A percentile compares a stretch with the other conserved stretches of the same genome.
Evolutionary conservation across 2,797 vertebrate species (phyloP).

Genomic region (Rhinogobio ventralis): DNA sequence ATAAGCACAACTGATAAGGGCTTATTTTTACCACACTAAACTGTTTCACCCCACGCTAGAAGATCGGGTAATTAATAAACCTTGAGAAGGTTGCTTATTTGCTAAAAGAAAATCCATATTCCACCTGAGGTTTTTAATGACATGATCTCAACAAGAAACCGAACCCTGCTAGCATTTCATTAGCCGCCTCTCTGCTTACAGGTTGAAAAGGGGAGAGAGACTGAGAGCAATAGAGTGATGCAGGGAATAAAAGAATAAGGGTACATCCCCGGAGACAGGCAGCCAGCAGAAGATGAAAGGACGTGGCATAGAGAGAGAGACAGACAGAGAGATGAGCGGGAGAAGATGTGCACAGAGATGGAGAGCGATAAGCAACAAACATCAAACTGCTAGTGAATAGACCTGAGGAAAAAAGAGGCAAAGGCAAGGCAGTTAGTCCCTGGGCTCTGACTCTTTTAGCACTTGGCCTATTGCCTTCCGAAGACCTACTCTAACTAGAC

Average conservation of each 20-base stretch:
- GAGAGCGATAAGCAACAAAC: constrained; percentile 43
- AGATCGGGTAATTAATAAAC: constrained; percentile 57
- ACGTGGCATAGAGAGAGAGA: constrained; percentile 15
- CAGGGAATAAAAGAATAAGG: constrained; percentile 48
- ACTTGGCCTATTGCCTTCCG: constrained; percentile 41
- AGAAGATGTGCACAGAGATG: constrained; percentile 32
- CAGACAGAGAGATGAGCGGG: background rate
- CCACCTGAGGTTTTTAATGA: constrained; percentile 70
- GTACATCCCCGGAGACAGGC: constrained; percentile 48
- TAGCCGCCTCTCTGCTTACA: constrained; percentile 56
- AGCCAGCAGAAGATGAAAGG: constrained; percentile 55
- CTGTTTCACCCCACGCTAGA: constrained; percentile 42
- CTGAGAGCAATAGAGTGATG: constrained; percentile 47
- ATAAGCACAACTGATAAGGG: constrained; percentile 34
- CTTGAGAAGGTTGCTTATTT: constrained; percentile 57
- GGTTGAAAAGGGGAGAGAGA: constrained; percentile 60
- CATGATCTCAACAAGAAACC: constrained; percentile 65
- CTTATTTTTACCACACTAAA: constrained; percentile 11
- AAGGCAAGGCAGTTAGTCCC: constrained; percentile 47
- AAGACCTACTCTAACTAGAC: constrained; percentile 38
- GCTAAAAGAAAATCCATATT: constrained; percentile 60
- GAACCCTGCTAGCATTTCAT: constrained; percentile 64
- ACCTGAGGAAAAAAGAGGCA: constrained; percentile 26
- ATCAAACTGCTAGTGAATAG: constrained; percentile 50
- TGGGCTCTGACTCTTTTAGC: constrained; percentile 38